Evolutionary conservation across 2,888 invertebrate species (phyloP).

Genomic region (Pristionchus maxplancki): DNA sequence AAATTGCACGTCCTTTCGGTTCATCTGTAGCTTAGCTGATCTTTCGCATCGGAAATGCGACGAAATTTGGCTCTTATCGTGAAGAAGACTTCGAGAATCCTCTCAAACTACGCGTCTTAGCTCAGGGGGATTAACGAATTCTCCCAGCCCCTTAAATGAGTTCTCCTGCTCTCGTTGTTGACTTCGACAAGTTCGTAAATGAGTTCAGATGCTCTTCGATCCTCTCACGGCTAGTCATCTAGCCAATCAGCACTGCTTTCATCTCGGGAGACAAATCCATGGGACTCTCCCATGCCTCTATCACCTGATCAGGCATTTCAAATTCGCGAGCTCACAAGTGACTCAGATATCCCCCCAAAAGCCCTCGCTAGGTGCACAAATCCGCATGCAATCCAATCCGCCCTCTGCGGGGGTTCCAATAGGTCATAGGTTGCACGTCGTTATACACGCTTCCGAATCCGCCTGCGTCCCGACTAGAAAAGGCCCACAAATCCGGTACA

Average conservation of each 20-base stretch:
- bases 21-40: background rate
- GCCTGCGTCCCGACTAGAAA: background rate
- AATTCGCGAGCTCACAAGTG: background rate
- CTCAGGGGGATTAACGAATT: background rate
- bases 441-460: background rate
- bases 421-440: background rate
- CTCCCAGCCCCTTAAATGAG: background rate
- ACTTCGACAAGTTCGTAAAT: background rate
- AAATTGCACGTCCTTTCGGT: background rate
- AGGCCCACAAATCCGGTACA: background rate
- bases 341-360: background rate
- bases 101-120: background rate
- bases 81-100: too few relatives aligned
- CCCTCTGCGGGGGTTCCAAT: background rate
- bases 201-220: background rate
- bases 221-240: background rate
- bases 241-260: background rate
- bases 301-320: background rate
- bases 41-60: conserved; percentile 7
- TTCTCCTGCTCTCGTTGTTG: background rate
- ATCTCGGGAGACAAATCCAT: background rate
- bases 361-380: background rate
- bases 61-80: too few relatives aligned
- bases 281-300: background rate
- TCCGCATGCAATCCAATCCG: background rate